Evolutionary conservation across 2,888 invertebrate species (phyloP), one percentile per base, ranked within the genome.

Genomic region (Glaucopsyche alexis): DNA sequence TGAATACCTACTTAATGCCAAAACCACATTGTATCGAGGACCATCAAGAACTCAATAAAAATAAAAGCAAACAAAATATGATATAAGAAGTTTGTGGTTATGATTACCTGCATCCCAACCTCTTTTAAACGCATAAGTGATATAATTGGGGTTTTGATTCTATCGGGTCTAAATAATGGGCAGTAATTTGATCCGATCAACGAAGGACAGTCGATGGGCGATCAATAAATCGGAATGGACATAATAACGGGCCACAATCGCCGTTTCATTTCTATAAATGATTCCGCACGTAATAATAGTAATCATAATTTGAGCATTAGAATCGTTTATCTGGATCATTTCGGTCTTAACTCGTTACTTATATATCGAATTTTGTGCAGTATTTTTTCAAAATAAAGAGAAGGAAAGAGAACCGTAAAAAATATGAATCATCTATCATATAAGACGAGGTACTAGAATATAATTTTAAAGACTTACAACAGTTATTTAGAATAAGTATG

Each of bases 51-150:
- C 50, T 69, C 42, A 65, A 67, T 16, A 49, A 71, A 72, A 72
- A 47, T 71, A 74, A 75, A 74, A 74, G 66, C 67, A 72, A 73
- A 66, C 71, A 60, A 75, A 73, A 74, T 66, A 60, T 42, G 50
- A 50, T 8, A 45, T 7, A 47, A 29, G 47, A 76, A 77, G 74
- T 87, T 89, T 87, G 87, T 85, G 84, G 86, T 87, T 88, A 87
- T 86, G 87, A 90, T 88, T 87, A 81, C 80, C 80, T 81, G 80
- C 77, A 88, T 86, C 87, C 88, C 92, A 88, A 85, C 93, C 92
- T 91, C 86, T 87, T 91, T 88, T 93, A 92, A 93, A 91, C 93
- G 91, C 89, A 91, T 93, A 93, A 93, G 93, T 92, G 92, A 93
- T 91, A 91, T 93, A 92, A 93, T 93, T 91, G 86, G 87, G 91